Base-by-base conservation (phyloP, 2,113 vertebrate species). In the pig (Sus scrofa) region DNA sequence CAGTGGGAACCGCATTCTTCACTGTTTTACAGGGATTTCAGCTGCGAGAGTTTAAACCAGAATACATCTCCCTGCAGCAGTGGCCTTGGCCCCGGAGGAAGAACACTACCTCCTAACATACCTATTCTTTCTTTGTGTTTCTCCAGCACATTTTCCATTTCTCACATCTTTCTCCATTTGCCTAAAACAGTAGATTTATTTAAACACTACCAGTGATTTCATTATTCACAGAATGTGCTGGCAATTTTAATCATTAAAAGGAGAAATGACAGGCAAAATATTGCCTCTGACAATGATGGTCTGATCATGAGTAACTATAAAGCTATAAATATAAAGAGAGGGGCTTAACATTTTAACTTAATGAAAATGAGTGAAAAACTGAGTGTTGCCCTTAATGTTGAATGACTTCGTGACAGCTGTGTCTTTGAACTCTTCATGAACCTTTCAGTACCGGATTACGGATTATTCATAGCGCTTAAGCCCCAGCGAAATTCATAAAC, bases 181-280 rank as follows among this genome's bases (percentile, higher is more conserved):
- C 7, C 39, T 50, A 54, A 84, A 88, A 58, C 11, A 56, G 11
- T 37, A 84, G 12, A 30, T 86, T 60, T 74, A 73, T 19, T 11
- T 94, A 77, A 91, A 90, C 7, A 75, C 30, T 56, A 70, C 81
- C 18, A 73, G 27, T 56, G 62, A 73, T 92, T 86, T 74, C n/a
- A 68, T 71, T 37, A 70, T 44, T 92, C 79, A 84, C 18, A 85
- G 30, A 88, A 50, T 30, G 7, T 54, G 34, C 1, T 92, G n/a
- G 7, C 6, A 92, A 94, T 74, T 77, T 91, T 94, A 89, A 82
- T 54, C 37, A 82, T 62, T 77, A 86, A 89, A 93, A 82, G 15
- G 24, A 63, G 52, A 95, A 79, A 56, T 52, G 6, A 68, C 12
- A 62, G 24, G 52, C 75, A 91, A 82, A 77, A 56, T 32, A 52